A percentile compares a stretch with the other conserved stretches of the same genome.
These are phyloP conservation scores for Perca schrenkii DNA, from an alignment of 2,113 vertebrate genomes.

Conservation along the genomic window DNA sequence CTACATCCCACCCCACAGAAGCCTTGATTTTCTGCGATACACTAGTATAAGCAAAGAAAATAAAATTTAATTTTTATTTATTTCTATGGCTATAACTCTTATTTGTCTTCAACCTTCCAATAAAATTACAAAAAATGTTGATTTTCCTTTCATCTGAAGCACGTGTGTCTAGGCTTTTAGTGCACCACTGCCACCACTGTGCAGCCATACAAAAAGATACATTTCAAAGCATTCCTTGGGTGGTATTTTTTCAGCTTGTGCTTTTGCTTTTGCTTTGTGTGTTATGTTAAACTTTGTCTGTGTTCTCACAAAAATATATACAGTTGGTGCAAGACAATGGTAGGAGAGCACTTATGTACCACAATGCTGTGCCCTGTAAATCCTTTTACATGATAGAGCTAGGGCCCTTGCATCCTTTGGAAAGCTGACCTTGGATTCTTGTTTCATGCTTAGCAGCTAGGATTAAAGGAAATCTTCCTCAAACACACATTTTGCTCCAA, in stretches of 20 bases:
- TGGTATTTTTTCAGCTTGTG: background rate
- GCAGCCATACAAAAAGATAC: background rate
- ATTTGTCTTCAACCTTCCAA: background rate
- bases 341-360: constrained; percentile 18
- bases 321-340: constrained; percentile 1
- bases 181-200: background rate
- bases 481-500: constrained; percentile 81
- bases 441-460: constrained; percentile 73
- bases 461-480: constrained; percentile 84
- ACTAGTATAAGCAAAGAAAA: too few relatives aligned
- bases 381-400: constrained; percentile 61
- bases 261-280: background rate
- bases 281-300: background rate
- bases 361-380: constrained; percentile 50
- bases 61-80: too few relatives aligned
- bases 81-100: too few relatives aligned
- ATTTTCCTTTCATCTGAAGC: background rate
- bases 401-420: constrained; percentile 52
- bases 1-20: background rate
- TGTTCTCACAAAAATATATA: background rate
- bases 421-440: constrained; percentile 83
- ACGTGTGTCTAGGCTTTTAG: background rate
- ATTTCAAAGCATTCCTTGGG: background rate
- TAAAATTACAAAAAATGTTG: background rate
- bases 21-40: background rate